Conservation (phyloP, 2,888 invertebrate genomes). For the Frankliniella fusca region DNA sequence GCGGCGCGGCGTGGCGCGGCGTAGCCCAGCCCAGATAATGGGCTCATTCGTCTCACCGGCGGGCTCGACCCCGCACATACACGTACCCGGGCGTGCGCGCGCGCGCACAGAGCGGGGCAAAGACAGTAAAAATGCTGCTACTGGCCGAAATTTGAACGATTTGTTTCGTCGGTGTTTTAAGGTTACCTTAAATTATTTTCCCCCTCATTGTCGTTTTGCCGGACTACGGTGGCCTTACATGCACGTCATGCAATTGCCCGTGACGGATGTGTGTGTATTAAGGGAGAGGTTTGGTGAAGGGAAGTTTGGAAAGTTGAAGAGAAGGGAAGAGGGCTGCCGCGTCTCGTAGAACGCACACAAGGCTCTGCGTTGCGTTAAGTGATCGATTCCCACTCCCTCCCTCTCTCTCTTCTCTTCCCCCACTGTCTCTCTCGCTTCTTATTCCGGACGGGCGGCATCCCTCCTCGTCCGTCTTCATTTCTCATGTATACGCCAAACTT, state of each 20-base stretch:
- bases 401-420: background rate
- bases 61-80: background rate
- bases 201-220: too few species aligned
- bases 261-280: too few species aligned
- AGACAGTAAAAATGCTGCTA: too few species aligned
- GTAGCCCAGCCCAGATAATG: background rate
- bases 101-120: background rate
- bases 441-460: background rate
- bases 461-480: conserved; percentile 17
- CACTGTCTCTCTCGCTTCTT: background rate
- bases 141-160: too few species aligned
- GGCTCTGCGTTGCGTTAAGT: background rate
- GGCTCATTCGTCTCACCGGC: background rate
- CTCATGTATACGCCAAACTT: conserved; percentile 26
- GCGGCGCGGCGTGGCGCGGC: background rate
- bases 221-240: background rate
- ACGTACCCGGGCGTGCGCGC: background rate
- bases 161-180: too few species aligned
- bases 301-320: too few species aligned
- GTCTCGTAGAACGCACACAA: background rate
- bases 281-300: background rate
- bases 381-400: background rate
- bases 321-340: background rate
- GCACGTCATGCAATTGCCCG: background rate
- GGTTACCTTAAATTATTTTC: too few species aligned